Percentiles rank a stretch among this genome's conserved stretches.
These are phyloP conservation scores for Myzus persicae DNA, from an alignment of 1,140 invertebrate genomes.

Conservation along the genomic window DNA sequence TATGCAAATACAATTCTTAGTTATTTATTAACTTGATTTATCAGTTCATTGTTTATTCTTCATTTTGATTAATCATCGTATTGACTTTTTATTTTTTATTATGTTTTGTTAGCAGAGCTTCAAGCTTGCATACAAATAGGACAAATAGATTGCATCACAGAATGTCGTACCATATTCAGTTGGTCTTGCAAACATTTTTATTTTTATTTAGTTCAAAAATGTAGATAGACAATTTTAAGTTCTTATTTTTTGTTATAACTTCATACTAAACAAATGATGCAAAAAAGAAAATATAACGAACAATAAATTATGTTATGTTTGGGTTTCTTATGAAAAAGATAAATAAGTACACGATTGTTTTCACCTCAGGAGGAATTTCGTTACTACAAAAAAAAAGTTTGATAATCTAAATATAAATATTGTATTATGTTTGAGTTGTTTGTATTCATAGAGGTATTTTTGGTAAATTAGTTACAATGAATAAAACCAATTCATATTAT, in stretches of 20 bases:
- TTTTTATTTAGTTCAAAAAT: too few species aligned
- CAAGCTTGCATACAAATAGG: too few species aligned
- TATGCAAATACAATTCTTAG: neutral
- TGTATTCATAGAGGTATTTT: constrained; percentile 42
- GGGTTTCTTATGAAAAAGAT: neutral
- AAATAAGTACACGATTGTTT: neutral
- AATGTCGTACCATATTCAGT: too few species aligned
- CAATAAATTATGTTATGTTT: neutral
- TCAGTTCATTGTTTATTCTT: too few species aligned
- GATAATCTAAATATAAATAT: neutral
- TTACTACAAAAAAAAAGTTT: neutral
- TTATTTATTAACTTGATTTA: too few species aligned
- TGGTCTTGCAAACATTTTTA: too few species aligned
- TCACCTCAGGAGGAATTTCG: constrained; percentile 5
- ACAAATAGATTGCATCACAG: too few species aligned
- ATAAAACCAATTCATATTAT: constrained; percentile 31
- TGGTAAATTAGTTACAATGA: constrained; percentile 44
- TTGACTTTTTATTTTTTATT: too few species aligned
- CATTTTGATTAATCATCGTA: too few species aligned
- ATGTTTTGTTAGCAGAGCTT: too few species aligned
- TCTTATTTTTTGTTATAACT: neutral
- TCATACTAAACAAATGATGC: neutral
- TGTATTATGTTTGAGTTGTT: constrained; percentile 26
- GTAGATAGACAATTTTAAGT: neutral
- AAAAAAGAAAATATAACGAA: neutral